These are phyloP conservation scores for Dascillus cervinus DNA, from an alignment of 2,888 invertebrate genomes.

Conservation along the genomic window DNA sequence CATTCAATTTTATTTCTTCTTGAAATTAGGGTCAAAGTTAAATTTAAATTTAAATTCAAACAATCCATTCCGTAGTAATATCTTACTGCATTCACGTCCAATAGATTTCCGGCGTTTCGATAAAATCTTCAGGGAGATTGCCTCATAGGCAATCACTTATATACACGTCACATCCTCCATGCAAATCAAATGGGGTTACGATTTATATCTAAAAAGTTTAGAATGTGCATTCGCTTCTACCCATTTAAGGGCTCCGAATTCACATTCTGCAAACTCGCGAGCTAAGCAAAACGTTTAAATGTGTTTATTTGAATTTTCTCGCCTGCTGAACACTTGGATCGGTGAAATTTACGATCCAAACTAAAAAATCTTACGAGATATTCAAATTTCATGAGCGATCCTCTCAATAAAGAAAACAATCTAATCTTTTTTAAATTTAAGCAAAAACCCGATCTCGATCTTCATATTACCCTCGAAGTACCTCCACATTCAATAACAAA, in stretches of 20 bases:
- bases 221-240: too few species aligned
- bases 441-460: too few species aligned
- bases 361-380: too few species aligned
- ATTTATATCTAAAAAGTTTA: constrained; percentile 31
- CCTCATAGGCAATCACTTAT: constrained; percentile 39
- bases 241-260: too few species aligned
- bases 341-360: constrained; percentile 18
- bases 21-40: too few species aligned
- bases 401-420: too few species aligned
- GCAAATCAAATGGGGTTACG: constrained; percentile 42
- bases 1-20: too few species aligned
- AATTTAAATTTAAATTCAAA: constrained; percentile 41
- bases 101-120: constrained; percentile 40
- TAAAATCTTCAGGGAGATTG: constrained; percentile 34
- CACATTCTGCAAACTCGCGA: constrained; percentile 23
- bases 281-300: constrained; percentile 38
- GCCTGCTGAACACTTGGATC: too few species aligned
- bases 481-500: too few species aligned
- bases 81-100: constrained; percentile 40
- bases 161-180: constrained; percentile 43
- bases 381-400: too few species aligned
- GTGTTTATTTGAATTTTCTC: constrained; percentile 39
- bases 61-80: constrained; percentile 40
- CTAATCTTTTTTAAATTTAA: too few species aligned
- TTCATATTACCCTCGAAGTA: too few species aligned